Evolutionary conservation across 2,797 vertebrate species (phyloP).

Genomic region (Coracias cyanogaster): DNA sequence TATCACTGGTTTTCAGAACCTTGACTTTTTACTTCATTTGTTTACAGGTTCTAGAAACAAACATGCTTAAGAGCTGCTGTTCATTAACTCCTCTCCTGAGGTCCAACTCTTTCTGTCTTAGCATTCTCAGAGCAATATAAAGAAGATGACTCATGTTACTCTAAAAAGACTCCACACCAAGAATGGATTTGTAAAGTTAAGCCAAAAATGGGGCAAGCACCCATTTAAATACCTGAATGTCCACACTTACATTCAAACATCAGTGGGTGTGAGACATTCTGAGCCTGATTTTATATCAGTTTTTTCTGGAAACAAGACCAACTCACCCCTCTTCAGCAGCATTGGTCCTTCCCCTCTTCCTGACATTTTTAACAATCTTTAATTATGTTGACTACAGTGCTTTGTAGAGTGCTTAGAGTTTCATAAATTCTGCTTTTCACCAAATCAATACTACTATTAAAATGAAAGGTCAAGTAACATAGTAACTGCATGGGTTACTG

Average conservation of each 20-base stretch:
- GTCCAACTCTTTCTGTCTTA: neutral
- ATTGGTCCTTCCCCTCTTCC: neutral
- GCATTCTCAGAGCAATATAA: neutral
- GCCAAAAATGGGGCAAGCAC: neutral
- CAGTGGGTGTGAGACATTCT: neutral
- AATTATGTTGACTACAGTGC: neutral
- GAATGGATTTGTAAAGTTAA: neutral
- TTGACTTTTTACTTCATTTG: neutral
- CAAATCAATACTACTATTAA: neutral
- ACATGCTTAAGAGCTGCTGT: neutral
- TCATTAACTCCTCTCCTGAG: neutral
- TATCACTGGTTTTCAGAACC: neutral
- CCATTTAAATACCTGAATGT: neutral
- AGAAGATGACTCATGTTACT: neutral
- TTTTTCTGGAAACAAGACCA: neutral
- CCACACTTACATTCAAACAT: neutral
- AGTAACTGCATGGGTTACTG: neutral
- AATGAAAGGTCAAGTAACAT: neutral
- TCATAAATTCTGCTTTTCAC: neutral
- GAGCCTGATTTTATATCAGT: neutral
- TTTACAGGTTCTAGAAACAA: neutral
- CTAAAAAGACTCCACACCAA: neutral
- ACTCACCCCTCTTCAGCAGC: neutral
- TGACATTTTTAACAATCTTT: neutral
- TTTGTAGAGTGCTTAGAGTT: neutral